A percentile compares a stretch with the other conserved stretches of the same genome.
Conservation (phyloP, 1,140 invertebrate genomes). For the Plectrocnemia conspersa region DNA sequence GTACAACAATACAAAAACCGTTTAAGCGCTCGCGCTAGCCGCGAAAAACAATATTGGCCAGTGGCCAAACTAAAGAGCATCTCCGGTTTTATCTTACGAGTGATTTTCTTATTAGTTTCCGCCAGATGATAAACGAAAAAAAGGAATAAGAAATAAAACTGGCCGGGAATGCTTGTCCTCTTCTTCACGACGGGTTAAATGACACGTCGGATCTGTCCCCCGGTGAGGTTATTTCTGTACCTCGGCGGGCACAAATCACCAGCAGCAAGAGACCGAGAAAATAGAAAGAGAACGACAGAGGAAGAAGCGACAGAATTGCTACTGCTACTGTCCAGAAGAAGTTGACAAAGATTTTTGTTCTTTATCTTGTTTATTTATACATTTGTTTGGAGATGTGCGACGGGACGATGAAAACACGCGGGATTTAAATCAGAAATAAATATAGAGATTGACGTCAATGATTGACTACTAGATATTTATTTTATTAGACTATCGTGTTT, state of each 20-base stretch:
- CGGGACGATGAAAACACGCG: too few relatives aligned
- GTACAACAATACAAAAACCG: too few relatives aligned
- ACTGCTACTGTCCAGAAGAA: too few relatives aligned
- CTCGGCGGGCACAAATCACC: slow-evolving; percentile 10
- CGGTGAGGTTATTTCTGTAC: slow-evolving; percentile 12
- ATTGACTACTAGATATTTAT: too few relatives aligned
- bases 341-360: slow-evolving; percentile 16
- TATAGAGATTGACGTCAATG: too few relatives aligned
- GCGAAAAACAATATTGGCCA: slow-evolving; percentile 23
- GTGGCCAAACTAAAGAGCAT: slow-evolving; percentile 26
- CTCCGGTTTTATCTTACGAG: slow-evolving; percentile 25
- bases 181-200: slow-evolving; percentile 21
- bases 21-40: too few relatives aligned
- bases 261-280: background rate
- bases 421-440: too few relatives aligned
- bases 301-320: background rate
- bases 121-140: slow-evolving; percentile 27
- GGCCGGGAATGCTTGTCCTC: slow-evolving; percentile 10
- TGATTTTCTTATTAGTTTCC: slow-evolving; percentile 35
- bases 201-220: slow-evolving; percentile 18
- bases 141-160: slow-evolving; percentile 23
- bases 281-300: slow-evolving; percentile 21
- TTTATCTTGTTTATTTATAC: too few relatives aligned
- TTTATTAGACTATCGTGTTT: too few relatives aligned
- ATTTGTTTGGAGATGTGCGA: too few relatives aligned